Base-by-base conservation (phyloP, 2,888 invertebrate genomes). In the Poecilobothrus nobilitatus region DNA sequence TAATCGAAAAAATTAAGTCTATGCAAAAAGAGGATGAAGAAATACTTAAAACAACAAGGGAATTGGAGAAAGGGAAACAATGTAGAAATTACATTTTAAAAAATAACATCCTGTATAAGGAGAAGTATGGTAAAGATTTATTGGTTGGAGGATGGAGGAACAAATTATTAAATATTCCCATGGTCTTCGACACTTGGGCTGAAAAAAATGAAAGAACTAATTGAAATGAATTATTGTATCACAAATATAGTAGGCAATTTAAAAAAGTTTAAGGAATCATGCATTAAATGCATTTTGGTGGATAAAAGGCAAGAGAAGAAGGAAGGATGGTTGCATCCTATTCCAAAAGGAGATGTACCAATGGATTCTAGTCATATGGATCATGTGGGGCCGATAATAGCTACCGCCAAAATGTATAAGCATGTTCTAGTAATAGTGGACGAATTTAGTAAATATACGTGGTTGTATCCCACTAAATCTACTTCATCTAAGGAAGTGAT, bases 361-460 rank as follows among this genome's bases (percentile, higher is more conserved):
- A 66, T 79, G 12, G 68, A 75, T 8, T 78, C 76, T 0, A 74
- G 72, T 7, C 76, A 78, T 66, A 65, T 76, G 7, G 78, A 78
- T 66, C 80, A 79, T 63, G 15, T 80, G 5, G 78, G 78, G 3
- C 78, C 78, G 2, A 27, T 77, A 63, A 22, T 61, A 2, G 20
- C 15, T 3, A 69, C 69, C 6, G 53, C n/a, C 0, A 69, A 67
- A 18, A 2, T 21, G 1, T 69, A 69, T 34, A 44, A 10, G 12
- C n/a, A 68, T 41, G 27, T 66, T 15, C 18, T 68, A 15, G 66
- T n/a, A 2, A 21, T 66, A 4, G 9, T 65, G 2, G 65, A 65
- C 20, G 21, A 20, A 20, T 62, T 62, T 62, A 20, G 9, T 8
- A 62, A 62, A 62, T 62, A 9, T 20, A 20, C 20, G 1, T 67